Evolutionary conservation across 2,888 invertebrate genomes (phyloP), one percentile per base, ranked within the genome.

Genomic region (Formica aserva): DNA sequence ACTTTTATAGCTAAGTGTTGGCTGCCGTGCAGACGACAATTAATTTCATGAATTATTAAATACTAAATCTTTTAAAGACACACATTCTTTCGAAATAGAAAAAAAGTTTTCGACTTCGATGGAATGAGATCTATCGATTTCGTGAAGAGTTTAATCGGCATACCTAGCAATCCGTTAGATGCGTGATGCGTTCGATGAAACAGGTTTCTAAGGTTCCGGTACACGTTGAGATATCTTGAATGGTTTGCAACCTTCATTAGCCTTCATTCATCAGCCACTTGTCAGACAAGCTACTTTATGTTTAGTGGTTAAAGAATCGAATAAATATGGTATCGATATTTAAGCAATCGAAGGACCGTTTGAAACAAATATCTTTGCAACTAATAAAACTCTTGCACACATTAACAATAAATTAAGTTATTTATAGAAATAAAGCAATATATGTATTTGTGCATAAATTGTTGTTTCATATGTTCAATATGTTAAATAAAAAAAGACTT

Each of bases 161-260:
- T 26, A 29, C 32, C 60, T 15, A 13, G 41, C 41, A 69, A 48
- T 72, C 57, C 60, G 72, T 72, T 48, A 60, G 26, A 13, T 60
- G 11, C 15, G 13, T 13, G 72, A 72, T 57, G 72, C 45, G 22
- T n/a, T n/a, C 18, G 62, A 72, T 77, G 48, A 63, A 88, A 88
- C 88, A 88, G 88, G 84, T 88, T 86, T 62, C 52, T 83, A 55
- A 77, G 38, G 74, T 86, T 87, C 82, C 80, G 75, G 77, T 81
- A 69, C 18, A 67, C 38, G 69, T 62, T 62, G 65, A 52, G 67
- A 26, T 81, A 83, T 76, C 85, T 87, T 83, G 84, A 88, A 86
- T 88, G 80, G 67, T 77, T 80, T 83, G 65, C 82, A 88, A 85
- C 85, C 85, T 88, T 88, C 83, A 88, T 88, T 88, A 88, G 81